Evolutionary conservation across 92 coral and sea anemone genomes (phyloP), one percentile per base, ranked within the genome.

Genomic region (Actinernus sp.): DNA sequence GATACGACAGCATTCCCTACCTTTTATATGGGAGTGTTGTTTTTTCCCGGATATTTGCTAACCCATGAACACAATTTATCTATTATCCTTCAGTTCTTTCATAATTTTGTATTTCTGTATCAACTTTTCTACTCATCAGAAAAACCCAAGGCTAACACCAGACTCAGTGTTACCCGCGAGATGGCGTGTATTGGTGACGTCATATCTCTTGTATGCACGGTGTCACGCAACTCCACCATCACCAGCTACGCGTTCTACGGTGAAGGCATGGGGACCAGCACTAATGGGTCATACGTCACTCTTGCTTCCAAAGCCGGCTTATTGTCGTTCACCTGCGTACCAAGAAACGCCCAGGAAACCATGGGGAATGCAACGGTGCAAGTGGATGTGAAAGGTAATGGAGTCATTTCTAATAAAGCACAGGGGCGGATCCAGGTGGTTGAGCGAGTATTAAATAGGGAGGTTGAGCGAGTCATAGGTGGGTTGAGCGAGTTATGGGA

Each of bases 191-290:
- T 17, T 45, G 52, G 22, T 17, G 52, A 45, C 52, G 52, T 45
- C 21, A 45, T 45, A 12, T 9, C 52, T 18, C 52, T 45, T 12
- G 19, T 23, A 45, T 45, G 52, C 52, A 18, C 52, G 21, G 52
- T 45, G 4, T 4, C 5, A 12, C 21, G 18, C 21, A 23, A 12
- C 22, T 6, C 52, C 52, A 45, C 10, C 52, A 45, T 45, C 52
- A 45, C 52, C 10, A 45, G 52, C 52, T 45, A 6, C 21, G 52
- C 52, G 19, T 45, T 45, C 19, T 45, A 45, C 52, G 19, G 4
- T 4, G 19, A 6, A 5, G 22, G 19, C 52, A 12, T 45, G 5
- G 52, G 52, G 10, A 45, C 52, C 52, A 45, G 17, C 21, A 4
- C 8, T 4, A 8, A 12, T 4, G 17, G 8, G 8, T 45, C 52